Evolutionary conservation across 2,888 invertebrate species (phyloP), one percentile per base, ranked within the genome.

Genomic region (Sarcophaga variegata): DNA sequence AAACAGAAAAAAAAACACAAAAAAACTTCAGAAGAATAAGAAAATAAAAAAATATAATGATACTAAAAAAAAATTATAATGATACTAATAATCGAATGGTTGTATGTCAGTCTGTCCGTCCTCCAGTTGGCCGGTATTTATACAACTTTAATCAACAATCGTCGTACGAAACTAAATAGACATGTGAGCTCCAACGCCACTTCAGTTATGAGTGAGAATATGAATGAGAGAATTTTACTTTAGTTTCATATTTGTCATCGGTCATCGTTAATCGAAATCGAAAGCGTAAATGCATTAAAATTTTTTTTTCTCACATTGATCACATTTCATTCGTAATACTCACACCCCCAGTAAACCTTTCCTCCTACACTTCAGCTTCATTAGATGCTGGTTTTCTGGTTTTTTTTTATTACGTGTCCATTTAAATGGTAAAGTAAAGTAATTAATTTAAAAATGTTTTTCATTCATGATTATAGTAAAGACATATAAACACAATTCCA

Each of bases 41-140:
- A 54, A 54, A 5, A 49, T 3, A 49, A 49, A 49, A 54, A 54
- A 54, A 54, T 54, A 62, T 62, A 20, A 3, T 67, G 54, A 54
- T 54, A 67, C 67, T 72, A 49, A 49, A n/a, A n/a, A n/a, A n/a
- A n/a, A 62, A 62, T 62, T 62, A 62, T 62, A 20, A 3, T 67
- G 54, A 54, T 54, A 67, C 67, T 72, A 49, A 49, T 72, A 78
- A 78, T 67, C 49, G 72, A 78, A 76, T 77, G 59, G 70, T 47
- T 27, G 17, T 72, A 81, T 80, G 66, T 12, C 12, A 49, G 70
- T 78, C 69, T 37, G 22, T 22, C 63, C 25, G 12, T 62, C 62
- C 49, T 37, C 22, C 49, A 66, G 37, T 54, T 54, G 17, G 54
- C n/a, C 17, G 4, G 22, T 27, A 37, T n/a, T 59, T 14, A 11